Percentiles rank a stretch among this genome's conserved stretches.
phyloP scores from a whole-genome alignment of 1,140 invertebrate genomes.

The Sitobion miscanthi region DNA sequence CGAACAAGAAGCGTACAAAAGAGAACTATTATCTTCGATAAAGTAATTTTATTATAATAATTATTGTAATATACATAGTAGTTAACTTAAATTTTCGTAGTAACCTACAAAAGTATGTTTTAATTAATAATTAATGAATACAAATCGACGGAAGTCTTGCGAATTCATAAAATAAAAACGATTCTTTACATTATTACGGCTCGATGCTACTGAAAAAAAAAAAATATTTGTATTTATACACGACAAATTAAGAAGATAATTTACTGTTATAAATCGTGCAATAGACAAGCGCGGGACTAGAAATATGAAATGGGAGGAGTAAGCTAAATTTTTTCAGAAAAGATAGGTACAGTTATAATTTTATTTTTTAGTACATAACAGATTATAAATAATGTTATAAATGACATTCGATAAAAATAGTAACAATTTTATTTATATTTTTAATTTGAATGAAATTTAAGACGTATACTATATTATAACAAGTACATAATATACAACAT shows the following conservation, averaged over 20 bases:
- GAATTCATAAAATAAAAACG: not conserved
- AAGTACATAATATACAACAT: too few relatives aligned
- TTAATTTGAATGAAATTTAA: too few relatives aligned
- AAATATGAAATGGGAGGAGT: too few relatives aligned
- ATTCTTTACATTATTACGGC: not conserved
- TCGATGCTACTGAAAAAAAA: not conserved
- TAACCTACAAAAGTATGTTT: not conserved
- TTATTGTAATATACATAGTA: too few relatives aligned
- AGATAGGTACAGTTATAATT: too few relatives aligned
- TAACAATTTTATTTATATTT: too few relatives aligned
- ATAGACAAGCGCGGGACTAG: too few relatives aligned
- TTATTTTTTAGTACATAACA: too few relatives aligned
- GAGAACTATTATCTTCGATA: not conserved
- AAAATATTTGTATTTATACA: not conserved
- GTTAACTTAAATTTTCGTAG: not conserved
- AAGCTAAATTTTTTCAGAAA: too few relatives aligned
- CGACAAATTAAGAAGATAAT: not conserved
- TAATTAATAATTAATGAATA: not conserved
- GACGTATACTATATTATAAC: too few relatives aligned
- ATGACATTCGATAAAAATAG: too few relatives aligned
- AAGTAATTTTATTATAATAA: conserved; percentile 11
- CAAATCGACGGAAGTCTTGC: not conserved
- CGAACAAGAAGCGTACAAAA: not conserved
- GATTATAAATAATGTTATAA: too few relatives aligned
- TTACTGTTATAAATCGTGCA: not conserved